Percentiles rank a stretch among this genome's conserved stretches.
These are phyloP conservation scores for Pterostichus madidus DNA, from an alignment of 2,888 invertebrate species.

Conservation along the genomic window DNA sequence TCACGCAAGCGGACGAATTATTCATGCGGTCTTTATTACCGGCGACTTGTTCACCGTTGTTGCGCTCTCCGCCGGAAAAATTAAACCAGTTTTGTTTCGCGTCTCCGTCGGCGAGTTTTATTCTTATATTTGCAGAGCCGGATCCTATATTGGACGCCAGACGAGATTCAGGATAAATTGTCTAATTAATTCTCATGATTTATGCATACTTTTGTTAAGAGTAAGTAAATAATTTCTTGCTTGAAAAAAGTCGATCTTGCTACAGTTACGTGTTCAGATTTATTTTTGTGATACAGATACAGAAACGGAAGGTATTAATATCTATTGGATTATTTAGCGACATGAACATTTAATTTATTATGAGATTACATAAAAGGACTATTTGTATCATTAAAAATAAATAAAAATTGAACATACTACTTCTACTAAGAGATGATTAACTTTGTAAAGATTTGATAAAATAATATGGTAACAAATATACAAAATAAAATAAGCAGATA, in stretches of 20 bases:
- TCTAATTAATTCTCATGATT: constrained; percentile 57
- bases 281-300: neutral
- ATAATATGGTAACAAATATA: too few relatives aligned
- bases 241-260: constrained; percentile 16
- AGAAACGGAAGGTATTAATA: constrained; percentile 3
- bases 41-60: constrained; percentile 44
- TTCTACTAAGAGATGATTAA: too few relatives aligned
- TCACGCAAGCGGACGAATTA: constrained; percentile 33
- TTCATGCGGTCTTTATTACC: constrained; percentile 38
- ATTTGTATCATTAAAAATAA: too few relatives aligned
- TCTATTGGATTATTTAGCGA: neutral
- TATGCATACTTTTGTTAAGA: constrained; percentile 51
- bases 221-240: constrained; percentile 35
- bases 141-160: constrained; percentile 19
- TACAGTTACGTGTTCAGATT: neutral
- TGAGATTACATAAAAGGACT: too few relatives aligned
- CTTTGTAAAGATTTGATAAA: too few relatives aligned
- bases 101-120: neutral
- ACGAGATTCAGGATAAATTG: constrained; percentile 46
- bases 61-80: constrained; percentile 30
- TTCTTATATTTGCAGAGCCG: constrained; percentile 32
- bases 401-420: too few relatives aligned
- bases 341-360: neutral
- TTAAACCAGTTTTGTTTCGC: constrained; percentile 53
- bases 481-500: too few relatives aligned